A percentile compares a stretch with the other conserved stretches of the same genome.
Evolutionary conservation across 2,113 vertebrate genomes (phyloP).

Genomic region (Oreocharis arfaki): DNA sequence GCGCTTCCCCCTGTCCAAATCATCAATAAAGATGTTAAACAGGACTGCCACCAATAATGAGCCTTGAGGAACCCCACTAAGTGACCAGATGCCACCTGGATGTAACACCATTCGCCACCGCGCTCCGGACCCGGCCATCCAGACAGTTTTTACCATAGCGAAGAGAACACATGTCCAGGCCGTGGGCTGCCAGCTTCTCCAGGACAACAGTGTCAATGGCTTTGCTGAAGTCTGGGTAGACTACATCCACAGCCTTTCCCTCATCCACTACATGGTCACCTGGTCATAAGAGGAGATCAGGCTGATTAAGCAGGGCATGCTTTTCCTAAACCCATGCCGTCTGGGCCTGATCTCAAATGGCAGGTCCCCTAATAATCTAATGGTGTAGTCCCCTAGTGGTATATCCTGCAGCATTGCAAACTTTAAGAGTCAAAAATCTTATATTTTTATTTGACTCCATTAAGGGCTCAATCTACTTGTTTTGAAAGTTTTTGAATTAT

Average conservation of each 20-base stretch:
- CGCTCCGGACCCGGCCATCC: accelerated
- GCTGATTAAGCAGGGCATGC: neutral
- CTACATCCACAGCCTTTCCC: neutral
- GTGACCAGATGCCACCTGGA: neutral
- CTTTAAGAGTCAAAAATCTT: neutral
- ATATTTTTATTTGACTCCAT: neutral
- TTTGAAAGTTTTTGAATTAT: neutral
- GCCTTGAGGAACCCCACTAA: neutral
- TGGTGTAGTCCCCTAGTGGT: too few relatives aligned
- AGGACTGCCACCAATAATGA: neutral
- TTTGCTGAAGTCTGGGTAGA: neutral
- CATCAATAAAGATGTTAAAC: neutral
- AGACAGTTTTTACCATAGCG: accelerated
- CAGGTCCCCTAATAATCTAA: neutral
- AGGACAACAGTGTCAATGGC: neutral
- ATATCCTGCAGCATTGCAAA: neutral
- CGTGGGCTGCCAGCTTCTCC: neutral
- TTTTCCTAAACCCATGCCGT: neutral
- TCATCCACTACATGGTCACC: neutral
- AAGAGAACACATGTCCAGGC: neutral
- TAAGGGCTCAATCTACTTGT: neutral
- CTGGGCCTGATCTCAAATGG: neutral
- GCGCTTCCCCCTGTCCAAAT: neutral
- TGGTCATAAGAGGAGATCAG: neutral
- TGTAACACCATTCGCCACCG: neutral